These are phyloP conservation scores for Crenichthys baileyi DNA, from an alignment of 2,797 vertebrate genomes.

Conservation along the genomic window DNA sequence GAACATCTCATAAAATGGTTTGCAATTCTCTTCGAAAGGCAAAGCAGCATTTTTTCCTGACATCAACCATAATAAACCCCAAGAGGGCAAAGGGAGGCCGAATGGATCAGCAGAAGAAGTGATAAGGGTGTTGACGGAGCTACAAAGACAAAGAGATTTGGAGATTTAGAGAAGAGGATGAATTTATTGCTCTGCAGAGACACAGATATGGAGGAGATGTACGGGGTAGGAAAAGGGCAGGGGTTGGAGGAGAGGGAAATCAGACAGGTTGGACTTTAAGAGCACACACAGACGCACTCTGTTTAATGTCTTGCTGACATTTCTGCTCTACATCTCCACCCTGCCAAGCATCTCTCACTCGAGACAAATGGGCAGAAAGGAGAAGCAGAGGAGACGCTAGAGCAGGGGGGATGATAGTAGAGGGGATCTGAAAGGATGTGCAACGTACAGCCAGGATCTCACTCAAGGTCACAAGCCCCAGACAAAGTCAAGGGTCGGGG, in stretches of 20 bases:
- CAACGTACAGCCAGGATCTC: slow-evolving; percentile 69
- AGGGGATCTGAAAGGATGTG: slow-evolving; percentile 47
- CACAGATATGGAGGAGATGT: slow-evolving; percentile 52
- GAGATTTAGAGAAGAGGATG: slow-evolving; percentile 62
- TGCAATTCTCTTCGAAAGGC: slow-evolving; percentile 24
- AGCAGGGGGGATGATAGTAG: slow-evolving; percentile 12
- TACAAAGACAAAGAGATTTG: slow-evolving; percentile 61
- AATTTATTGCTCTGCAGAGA: slow-evolving; percentile 71
- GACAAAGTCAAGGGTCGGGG: slow-evolving; percentile 91
- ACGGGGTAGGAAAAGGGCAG: slow-evolving; percentile 34
- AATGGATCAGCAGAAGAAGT: slow-evolving; percentile 44
- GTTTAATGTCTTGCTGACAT: slow-evolving; percentile 88
- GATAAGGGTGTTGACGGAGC: slow-evolving; percentile 64
- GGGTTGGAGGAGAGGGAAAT: slow-evolving; percentile 57
- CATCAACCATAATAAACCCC: slow-evolving; percentile 46
- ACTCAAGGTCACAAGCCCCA: slow-evolving; percentile 83
- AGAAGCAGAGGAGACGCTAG: slow-evolving; percentile 43
- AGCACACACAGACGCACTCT: slow-evolving; percentile 79
- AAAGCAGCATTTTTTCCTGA: slow-evolving; percentile 17
- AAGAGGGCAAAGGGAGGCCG: slow-evolving; percentile 38
- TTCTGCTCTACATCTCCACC: slow-evolving; percentile 75
- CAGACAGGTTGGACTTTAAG: slow-evolving; percentile 78
- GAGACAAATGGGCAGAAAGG: slow-evolving; percentile 61
- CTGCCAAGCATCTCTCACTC: slow-evolving; percentile 51
- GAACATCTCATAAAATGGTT: not conserved